Percentiles rank a stretch among this genome's conserved stretches.
These are phyloP conservation scores for Malacoctenus gilli DNA, from an alignment of 2,797 vertebrate species.

Conservation along the genomic window DNA sequence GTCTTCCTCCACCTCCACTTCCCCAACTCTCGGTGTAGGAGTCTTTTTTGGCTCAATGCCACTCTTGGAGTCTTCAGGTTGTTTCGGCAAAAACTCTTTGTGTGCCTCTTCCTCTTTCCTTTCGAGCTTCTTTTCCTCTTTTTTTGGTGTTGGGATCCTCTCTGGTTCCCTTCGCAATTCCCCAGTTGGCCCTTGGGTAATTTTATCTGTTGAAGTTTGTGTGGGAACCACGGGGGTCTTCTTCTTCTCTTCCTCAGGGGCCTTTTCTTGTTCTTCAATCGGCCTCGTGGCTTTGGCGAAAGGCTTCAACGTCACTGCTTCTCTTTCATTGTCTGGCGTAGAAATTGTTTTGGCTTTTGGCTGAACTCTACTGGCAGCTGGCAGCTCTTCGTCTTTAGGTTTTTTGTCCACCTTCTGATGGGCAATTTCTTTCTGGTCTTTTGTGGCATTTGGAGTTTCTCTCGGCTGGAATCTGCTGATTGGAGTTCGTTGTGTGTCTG, in stretches of 20 bases:
- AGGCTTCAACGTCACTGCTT: constrained; percentile 57
- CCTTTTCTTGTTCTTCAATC: constrained; percentile 37
- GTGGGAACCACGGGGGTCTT: constrained; percentile 35
- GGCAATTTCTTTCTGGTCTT: constrained; percentile 1
- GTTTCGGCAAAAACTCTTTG: constrained; percentile 43
- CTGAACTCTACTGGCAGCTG: constrained; percentile 26
- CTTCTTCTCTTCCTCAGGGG: constrained; percentile 27
- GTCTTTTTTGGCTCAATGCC: constrained; percentile 44
- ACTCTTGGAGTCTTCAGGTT: constrained; percentile 50
- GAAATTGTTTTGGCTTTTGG: constrained; percentile 48
- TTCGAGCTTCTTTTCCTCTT: constrained; percentile 28
- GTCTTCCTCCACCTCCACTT: constrained; percentile 30
- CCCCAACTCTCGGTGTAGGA: constrained; percentile 15
- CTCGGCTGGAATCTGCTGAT: constrained; percentile 38
- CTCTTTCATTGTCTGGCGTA: constrained; percentile 50
- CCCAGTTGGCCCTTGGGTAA: neutral
- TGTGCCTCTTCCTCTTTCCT: constrained; percentile 32
- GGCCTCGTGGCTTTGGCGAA: constrained; percentile 40
- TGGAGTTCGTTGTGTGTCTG: constrained; percentile 19
- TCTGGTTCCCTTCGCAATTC: constrained; percentile 28
- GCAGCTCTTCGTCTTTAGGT: constrained; percentile 40
- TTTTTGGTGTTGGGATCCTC: constrained; percentile 21
- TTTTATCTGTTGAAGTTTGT: no score
- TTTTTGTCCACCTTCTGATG: constrained; percentile 33
- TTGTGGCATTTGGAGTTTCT: constrained; percentile 18